phyloP scores from a whole-genome alignment of 2,113 vertebrate species.

The Heloderma charlesbogerti region DNA sequence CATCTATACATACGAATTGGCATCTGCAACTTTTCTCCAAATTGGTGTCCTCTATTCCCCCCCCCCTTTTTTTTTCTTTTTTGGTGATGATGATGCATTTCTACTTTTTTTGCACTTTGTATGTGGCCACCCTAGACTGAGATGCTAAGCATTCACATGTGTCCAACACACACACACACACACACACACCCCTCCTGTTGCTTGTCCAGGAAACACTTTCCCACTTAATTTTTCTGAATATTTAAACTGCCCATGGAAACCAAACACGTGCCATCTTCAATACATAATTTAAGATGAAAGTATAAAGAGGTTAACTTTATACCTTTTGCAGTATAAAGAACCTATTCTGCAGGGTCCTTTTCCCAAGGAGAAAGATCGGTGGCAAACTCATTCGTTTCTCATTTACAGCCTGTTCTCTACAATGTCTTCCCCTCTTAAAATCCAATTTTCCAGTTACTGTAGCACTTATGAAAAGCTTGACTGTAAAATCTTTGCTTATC shows the following conservation, averaged over 20 bases:
- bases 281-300: conserved; percentile 33
- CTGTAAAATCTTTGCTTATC: conserved; percentile 70
- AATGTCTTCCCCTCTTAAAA: conserved; percentile 51
- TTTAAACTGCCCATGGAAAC: not conserved
- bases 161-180: too few species aligned
- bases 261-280: conserved; percentile 12
- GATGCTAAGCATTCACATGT: too few species aligned
- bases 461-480: conserved; percentile 77
- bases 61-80: too few species aligned
- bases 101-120: too few species aligned
- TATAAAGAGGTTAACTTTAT: conserved; percentile 33
- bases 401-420: conserved; percentile 31
- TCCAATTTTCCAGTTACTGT: conserved; percentile 75
- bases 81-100: too few species aligned
- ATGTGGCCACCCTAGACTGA: too few species aligned
- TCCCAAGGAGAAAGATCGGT: conserved; percentile 23
- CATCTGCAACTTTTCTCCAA: too few species aligned
- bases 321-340: conserved; percentile 41
- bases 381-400: not conserved
- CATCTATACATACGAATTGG: too few species aligned
- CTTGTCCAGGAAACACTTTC: not conserved
- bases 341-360: not conserved
- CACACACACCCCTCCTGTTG: too few species aligned
- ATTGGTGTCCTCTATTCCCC: too few species aligned
- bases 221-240: not conserved